Evolutionary conservation across 2,113 vertebrate genomes (phyloP).

Genomic region (Lepus timidus): DNA sequence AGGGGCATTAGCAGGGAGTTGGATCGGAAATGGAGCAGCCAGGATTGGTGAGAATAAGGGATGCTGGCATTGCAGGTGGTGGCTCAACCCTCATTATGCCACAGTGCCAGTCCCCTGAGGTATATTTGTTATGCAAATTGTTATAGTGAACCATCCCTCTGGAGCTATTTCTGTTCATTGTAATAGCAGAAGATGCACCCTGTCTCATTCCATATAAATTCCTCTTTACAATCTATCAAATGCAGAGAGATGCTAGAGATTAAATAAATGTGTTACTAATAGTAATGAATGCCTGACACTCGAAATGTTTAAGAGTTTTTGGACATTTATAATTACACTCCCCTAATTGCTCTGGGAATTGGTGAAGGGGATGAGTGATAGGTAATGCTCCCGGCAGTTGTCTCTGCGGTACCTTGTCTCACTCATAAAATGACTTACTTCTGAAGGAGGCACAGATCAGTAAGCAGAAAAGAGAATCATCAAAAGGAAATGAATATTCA

Average conservation of each 20-base stretch:
- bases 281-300: constrained; percentile 37
- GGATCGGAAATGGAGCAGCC: too few species aligned
- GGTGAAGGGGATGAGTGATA: constrained; percentile 31
- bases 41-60: too few species aligned
- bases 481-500: background rate
- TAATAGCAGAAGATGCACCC: constrained; percentile 12
- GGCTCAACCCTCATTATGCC: too few species aligned
- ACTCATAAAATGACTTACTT: constrained; percentile 32
- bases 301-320: constrained; percentile 39
- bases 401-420: background rate
- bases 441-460: background rate
- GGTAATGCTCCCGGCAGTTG: background rate
- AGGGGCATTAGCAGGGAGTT: too few species aligned
- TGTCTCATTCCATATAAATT: constrained; percentile 65
- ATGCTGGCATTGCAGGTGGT: too few species aligned
- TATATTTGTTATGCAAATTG: constrained; percentile 64
- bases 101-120: background rate
- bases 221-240: constrained; percentile 47
- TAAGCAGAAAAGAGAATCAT: constrained; percentile 3
- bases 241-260: constrained; percentile 3
- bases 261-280: constrained; percentile 57
- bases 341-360: background rate
- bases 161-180: constrained; percentile 50
- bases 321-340: constrained; percentile 29
- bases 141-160: constrained; percentile 58